These are phyloP conservation scores for Orcinus orca DNA, from an alignment of 2,113 vertebrate species.

Conservation along the genomic window DNA sequence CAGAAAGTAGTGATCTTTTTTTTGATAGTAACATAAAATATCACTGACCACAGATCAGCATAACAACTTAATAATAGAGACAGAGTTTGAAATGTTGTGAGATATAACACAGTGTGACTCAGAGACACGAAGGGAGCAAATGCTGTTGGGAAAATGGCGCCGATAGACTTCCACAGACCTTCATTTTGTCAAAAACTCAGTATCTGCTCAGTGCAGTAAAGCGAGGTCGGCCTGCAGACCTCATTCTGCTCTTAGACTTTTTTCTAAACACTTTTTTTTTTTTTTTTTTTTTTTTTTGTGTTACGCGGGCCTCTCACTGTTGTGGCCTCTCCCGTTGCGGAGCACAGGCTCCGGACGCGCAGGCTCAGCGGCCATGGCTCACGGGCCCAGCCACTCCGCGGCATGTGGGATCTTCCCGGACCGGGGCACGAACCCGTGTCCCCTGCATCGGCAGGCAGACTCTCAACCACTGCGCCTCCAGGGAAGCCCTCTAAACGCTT, in stretches of 20 bases:
- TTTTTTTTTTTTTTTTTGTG: too few species aligned
- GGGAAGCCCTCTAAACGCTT: too few species aligned
- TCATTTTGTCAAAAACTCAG: neutral
- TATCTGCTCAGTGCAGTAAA: neutral
- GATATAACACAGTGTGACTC: neutral
- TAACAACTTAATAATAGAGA: neutral
- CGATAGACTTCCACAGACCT: neutral
- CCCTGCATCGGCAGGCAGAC: too few species aligned
- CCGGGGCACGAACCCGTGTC: too few species aligned
- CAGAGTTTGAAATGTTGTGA: neutral
- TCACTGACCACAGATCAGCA: neutral
- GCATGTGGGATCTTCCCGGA: too few species aligned
- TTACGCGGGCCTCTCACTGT: too few species aligned
- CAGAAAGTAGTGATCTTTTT: neutral
- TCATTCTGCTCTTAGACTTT: neutral
- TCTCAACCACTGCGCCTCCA: too few species aligned
- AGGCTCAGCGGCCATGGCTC: too few species aligned
- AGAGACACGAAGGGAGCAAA: neutral
- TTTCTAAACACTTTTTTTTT: neutral
- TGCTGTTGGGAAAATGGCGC: neutral
- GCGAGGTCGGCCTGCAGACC: too few species aligned
- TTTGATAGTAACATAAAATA: neutral
- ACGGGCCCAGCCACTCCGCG: too few species aligned
- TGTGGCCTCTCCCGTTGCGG: too few species aligned
- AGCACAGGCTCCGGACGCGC: too few species aligned